Evolutionary conservation across 2,113 vertebrate species (phyloP), one percentile per base, ranked within the genome.

Genomic region (Agapornis roseicollis): DNA sequence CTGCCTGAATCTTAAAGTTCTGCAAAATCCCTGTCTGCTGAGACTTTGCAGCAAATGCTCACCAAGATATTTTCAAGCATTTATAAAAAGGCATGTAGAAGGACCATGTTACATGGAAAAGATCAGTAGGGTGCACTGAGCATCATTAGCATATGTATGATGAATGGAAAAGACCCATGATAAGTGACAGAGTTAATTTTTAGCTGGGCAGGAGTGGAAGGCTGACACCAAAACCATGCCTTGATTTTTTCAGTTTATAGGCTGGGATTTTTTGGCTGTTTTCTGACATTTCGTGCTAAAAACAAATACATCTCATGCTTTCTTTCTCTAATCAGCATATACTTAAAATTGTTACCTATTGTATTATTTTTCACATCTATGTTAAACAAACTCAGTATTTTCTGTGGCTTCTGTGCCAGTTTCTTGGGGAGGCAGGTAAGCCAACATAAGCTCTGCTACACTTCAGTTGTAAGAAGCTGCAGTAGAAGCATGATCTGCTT

Each of bases 211-310:
- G 52, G 4, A 88, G 4, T 16, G 41, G 7, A 81, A 53, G 91
- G 68, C 44, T 58, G 85, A 49, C 22, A 63, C 14, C 6, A 44
- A 89, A 78, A 16, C 55, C 4, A 4, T 22, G 18, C 27, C 46
- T 73, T 3, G 6, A 65, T 31, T 8, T 7, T 37, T 85, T 66
- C 13, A 5, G 1, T 41, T 71, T 74, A 22, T 7, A 85, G 70
- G 2, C 10, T 50, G 17, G 0, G 0, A 0, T 9, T 50, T 89
- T 50, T 12, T 29, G 60, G 7, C 12, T 77, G 1, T 49, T 88
- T 82, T 58, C 35, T 61, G 41, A 18, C 1, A 5, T 56, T 80
- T 88, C 17, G 52, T 80, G 11, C 28, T 76, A 74, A 64, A 28
- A 27, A 42, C 1, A 17, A 24, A 37, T 4, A 27, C 5, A 2